phyloP scores from a whole-genome alignment of 2,113 vertebrate species.

The Crypturellus undulatus region DNA sequence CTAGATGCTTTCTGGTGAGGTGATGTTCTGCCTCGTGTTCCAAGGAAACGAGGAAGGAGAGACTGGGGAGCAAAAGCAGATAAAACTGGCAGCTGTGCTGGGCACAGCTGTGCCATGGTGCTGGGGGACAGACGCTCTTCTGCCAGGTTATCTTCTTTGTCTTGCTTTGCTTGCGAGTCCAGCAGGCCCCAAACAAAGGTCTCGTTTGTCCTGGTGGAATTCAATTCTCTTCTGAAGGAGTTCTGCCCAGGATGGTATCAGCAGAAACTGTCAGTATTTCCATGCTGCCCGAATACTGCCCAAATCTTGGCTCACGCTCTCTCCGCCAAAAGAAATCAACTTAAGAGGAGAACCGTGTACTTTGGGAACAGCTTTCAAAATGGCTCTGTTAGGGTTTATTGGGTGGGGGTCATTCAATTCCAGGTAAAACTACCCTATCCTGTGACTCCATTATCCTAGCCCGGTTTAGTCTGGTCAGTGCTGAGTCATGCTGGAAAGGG shows the following conservation, averaged over 20 bases:
- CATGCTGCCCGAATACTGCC: background rate
- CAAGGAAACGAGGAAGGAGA: slow-evolving; percentile 16
- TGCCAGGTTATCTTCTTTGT: background rate
- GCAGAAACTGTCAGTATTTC: background rate
- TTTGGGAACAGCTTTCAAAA: background rate
- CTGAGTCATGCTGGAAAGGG: background rate
- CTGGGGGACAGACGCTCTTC: slow-evolving; percentile 31
- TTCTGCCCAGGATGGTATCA: background rate
- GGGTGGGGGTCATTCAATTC: background rate
- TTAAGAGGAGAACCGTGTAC: background rate
- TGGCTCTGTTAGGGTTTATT: background rate
- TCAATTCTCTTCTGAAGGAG: background rate
- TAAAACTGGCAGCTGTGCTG: slow-evolving; percentile 34
- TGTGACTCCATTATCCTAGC: background rate
- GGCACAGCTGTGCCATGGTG: background rate
- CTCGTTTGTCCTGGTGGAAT: slow-evolving; percentile 18
- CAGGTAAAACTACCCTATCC: background rate
- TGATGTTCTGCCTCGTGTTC: background rate
- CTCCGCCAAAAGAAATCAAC: background rate
- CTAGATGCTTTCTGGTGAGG: background rate
- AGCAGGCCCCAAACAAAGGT: background rate
- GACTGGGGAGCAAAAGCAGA: background rate
- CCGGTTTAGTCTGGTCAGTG: background rate
- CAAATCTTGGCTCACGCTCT: background rate
- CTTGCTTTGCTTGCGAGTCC: background rate